These are phyloP conservation scores for Achatina immaculata DNA, from an alignment of 1,140 invertebrate genomes.

Conservation along the genomic window DNA sequence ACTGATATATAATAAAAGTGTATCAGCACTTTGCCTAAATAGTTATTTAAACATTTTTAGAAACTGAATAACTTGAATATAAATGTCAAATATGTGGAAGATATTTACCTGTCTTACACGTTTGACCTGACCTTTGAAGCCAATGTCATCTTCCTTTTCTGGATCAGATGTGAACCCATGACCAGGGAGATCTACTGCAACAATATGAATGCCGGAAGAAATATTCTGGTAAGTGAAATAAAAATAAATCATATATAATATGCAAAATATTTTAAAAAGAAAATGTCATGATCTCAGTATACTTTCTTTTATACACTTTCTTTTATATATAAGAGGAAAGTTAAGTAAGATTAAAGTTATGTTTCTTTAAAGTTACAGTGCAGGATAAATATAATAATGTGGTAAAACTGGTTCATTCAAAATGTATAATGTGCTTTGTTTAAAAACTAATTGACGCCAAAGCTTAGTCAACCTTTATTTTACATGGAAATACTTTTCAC, in stretches of 20 bases:
- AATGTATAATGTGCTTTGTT: too few relatives aligned
- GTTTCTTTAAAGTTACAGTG: background rate
- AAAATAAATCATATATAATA: background rate
- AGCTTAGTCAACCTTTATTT: too few relatives aligned
- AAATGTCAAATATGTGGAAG: background rate
- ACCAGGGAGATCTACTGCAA: constrained; percentile 63
- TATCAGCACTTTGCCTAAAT: too few relatives aligned
- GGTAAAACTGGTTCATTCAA: too few relatives aligned
- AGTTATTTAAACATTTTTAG: too few relatives aligned
- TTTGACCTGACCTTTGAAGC: constrained; percentile 12
- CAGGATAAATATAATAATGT: too few relatives aligned
- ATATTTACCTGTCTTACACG: constrained; percentile 20
- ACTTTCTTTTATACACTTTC: too few relatives aligned
- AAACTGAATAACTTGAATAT: background rate
- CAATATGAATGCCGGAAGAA: constrained; percentile 53
- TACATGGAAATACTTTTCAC: too few relatives aligned
- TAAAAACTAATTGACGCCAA: too few relatives aligned
- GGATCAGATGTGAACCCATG: constrained; percentile 59
- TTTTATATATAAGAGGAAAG: background rate
- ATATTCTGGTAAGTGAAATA: constrained; percentile 51
- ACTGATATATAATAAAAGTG: too few relatives aligned
- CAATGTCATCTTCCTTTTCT: constrained; percentile 53
- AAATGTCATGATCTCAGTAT: too few relatives aligned
- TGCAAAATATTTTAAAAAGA: background rate
- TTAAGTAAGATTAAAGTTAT: background rate